Conservation (phyloP, 2,888 invertebrate species). For the Apodemia duryi region DNA sequence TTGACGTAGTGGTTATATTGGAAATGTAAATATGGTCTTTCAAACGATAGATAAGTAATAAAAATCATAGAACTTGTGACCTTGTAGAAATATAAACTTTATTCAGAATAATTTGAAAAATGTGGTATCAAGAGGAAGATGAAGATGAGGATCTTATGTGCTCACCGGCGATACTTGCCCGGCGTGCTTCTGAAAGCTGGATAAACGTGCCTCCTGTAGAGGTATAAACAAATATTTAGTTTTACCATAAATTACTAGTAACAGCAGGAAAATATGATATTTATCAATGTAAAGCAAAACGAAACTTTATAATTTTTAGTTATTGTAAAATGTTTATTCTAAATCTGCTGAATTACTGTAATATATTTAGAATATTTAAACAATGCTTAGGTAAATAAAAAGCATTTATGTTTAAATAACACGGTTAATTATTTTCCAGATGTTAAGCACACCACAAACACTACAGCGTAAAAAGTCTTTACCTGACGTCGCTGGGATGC, state of each 20-base stretch:
- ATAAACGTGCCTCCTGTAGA: constrained; percentile 92
- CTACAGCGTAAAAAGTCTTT: constrained; percentile 97
- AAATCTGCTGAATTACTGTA: not conserved
- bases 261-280: not conserved
- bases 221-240: constrained; percentile 71
- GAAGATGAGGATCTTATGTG: constrained; percentile 92
- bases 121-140: constrained; percentile 90
- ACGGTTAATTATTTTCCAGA: constrained; percentile 71
- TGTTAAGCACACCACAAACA: constrained; percentile 87
- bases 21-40: no score
- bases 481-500: constrained; percentile 94
- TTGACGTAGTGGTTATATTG: not conserved
- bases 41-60: not conserved
- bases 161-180: constrained; percentile 91
- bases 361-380: not conserved
- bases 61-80: not conserved
- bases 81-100: not conserved
- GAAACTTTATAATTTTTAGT: not conserved
- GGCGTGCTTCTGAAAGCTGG: constrained; percentile 94
- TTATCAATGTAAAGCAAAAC: not conserved
- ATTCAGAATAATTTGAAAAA: constrained; percentile 39
- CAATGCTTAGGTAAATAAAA: no score
- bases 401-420: not conserved
- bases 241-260: not conserved
- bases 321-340: not conserved